phyloP scores from a whole-genome alignment of 2,113 vertebrate genomes.

The Gymnogyps californianus region DNA sequence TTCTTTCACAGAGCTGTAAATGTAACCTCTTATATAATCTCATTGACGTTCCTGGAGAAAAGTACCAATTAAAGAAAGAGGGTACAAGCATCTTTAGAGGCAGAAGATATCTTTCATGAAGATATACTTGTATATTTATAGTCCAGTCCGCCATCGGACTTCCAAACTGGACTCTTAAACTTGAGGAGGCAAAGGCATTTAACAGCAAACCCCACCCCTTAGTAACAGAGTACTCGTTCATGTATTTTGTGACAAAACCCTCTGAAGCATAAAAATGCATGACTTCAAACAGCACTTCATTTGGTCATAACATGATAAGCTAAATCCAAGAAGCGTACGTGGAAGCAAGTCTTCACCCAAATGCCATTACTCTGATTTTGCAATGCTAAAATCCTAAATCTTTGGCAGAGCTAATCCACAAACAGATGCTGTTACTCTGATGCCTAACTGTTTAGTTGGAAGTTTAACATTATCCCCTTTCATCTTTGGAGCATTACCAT shows the following conservation, averaged over 20 bases:
- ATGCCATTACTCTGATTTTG: not conserved
- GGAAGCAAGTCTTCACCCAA: not conserved
- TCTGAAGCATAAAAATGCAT: not conserved
- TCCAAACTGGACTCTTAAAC: not conserved
- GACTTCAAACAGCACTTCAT: not conserved
- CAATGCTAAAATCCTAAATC: not conserved
- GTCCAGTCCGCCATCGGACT: not conserved
- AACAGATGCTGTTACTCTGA: not conserved
- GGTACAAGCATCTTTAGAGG: not conserved
- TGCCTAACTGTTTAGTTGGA: not conserved
- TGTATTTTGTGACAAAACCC: not conserved
- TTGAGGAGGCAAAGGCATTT: not conserved
- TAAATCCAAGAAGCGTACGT: not conserved
- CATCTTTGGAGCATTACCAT: not conserved
- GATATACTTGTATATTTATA: not conserved
- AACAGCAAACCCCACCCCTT: accelerated
- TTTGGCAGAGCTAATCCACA: not conserved
- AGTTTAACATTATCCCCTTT: not conserved
- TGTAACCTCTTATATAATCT: not conserved
- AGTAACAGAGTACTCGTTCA: not conserved
- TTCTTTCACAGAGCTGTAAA: not conserved
- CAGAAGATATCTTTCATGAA: not conserved
- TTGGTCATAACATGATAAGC: not conserved
- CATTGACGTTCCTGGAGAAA: not conserved
- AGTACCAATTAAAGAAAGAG: not conserved